phyloP scores from a whole-genome alignment of 1,140 invertebrate genomes.

The Lasioglossum albipes region DNA sequence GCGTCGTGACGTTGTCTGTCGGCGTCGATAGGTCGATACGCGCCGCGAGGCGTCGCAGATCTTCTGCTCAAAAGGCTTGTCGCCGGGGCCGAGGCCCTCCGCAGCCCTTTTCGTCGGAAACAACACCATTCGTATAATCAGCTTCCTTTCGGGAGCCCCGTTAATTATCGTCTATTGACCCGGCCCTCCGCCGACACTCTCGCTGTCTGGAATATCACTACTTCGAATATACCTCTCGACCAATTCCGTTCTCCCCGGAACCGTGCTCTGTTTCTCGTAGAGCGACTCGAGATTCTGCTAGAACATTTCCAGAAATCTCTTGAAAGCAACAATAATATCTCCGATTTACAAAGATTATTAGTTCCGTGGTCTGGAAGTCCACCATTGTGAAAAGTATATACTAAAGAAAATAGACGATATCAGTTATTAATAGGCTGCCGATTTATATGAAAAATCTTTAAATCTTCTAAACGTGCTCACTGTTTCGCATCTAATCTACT shows the following conservation, averaged over 20 bases:
- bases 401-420: no score
- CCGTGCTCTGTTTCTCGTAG: no score
- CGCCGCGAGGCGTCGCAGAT: conserved; percentile 69
- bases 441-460: no score
- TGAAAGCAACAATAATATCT: no score
- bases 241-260: neutral
- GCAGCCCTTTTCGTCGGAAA: conserved; percentile 10
- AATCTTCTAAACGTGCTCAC: no score
- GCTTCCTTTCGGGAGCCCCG: conserved; percentile 34
- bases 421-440: no score
- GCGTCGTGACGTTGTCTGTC: conserved; percentile 65
- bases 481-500: no score
- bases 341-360: no score
- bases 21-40: conserved; percentile 75
- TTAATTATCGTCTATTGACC: conserved; percentile 47
- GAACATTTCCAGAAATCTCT: no score
- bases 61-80: conserved; percentile 58
- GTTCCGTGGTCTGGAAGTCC: no score
- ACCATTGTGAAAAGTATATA: no score
- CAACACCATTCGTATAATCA: conserved; percentile 39
- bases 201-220: neutral
- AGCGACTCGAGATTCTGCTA: no score
- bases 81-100: neutral
- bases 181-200: neutral
- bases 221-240: neutral